These are phyloP conservation scores for Oncorhynchus keta DNA, from an alignment of 2,113 vertebrate genomes.

Conservation along the genomic window DNA sequence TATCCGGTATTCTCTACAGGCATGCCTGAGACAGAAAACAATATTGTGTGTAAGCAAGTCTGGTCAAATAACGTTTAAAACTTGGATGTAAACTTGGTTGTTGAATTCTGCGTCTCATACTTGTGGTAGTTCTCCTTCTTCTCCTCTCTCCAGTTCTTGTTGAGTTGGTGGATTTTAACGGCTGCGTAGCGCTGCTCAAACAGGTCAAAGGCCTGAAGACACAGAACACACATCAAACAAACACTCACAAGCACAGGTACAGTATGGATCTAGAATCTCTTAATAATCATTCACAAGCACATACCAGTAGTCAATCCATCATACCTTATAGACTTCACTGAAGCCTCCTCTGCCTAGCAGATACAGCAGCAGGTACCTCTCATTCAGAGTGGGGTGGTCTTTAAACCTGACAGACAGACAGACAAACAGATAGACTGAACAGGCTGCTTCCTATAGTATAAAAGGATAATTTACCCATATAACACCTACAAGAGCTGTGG, in stretches of 20 bases:
- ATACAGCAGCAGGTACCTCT: constrained; percentile 95
- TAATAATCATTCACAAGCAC: neutral
- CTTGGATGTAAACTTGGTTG: no score
- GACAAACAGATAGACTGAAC: neutral
- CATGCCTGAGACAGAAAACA: constrained; percentile 80
- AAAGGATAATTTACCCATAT: neutral
- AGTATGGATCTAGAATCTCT: neutral
- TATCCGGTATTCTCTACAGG: constrained; percentile 99
- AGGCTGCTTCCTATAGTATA: neutral
- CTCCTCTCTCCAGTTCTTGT: constrained; percentile 99
- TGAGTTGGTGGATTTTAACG: constrained; percentile 99
- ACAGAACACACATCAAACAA: neutral
- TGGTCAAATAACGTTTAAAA: no score
- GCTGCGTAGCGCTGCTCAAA: constrained; percentile 98
- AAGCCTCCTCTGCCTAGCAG: constrained; percentile 97
- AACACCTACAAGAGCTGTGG: neutral
- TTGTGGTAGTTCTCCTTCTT: constrained; percentile 99
- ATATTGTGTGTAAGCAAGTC: neutral
- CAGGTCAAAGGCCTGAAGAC: constrained; percentile 93
- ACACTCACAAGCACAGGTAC: neutral
- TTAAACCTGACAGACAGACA: constrained; percentile 83
- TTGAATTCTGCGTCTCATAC: constrained; percentile 62
- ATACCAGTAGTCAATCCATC: constrained; percentile 15
- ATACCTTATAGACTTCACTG: constrained; percentile 99
- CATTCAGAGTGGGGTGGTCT: constrained; percentile 98